A percentile compares a stretch with the other conserved stretches of the same genome.
These are phyloP conservation scores for Ormyrus nitidulus DNA, from an alignment of 2,888 invertebrate species.

Conservation along the genomic window DNA sequence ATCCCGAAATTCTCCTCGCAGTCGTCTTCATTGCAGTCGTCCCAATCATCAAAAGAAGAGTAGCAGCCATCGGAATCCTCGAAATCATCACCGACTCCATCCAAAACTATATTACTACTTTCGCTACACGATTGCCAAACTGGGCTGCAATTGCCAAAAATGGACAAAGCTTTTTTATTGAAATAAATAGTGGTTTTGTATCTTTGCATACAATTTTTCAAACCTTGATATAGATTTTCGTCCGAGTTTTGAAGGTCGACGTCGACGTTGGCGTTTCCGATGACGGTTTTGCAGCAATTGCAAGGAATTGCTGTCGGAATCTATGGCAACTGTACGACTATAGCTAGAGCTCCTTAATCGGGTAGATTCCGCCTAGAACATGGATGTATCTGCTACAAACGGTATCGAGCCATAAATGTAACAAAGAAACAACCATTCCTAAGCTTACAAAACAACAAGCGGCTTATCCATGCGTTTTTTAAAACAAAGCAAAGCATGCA, in stretches of 20 bases:
- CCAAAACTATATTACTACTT: constrained; percentile 71
- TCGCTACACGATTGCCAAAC: constrained; percentile 72
- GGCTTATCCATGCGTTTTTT: too few species aligned
- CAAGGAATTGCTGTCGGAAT: constrained; percentile 53
- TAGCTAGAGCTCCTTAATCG: constrained; percentile 37
- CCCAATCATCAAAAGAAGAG: constrained; percentile 71
- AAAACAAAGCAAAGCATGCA: too few species aligned
- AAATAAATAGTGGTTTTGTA: too few species aligned
- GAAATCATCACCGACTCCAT: constrained; percentile 69
- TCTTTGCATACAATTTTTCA: too few species aligned
- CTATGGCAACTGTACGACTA: constrained; percentile 39
- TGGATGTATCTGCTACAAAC: constrained; percentile 58
- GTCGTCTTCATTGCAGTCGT: constrained; percentile 53
- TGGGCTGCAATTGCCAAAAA: constrained; percentile 69
- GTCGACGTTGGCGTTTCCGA: constrained; percentile 55
- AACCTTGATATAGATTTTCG: constrained; percentile 51
- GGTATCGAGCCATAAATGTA: constrained; percentile 43
- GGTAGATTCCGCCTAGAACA: constrained; percentile 54
- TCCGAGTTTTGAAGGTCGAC: constrained; percentile 36
- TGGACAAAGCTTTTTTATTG: neutral
- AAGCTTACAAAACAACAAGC: neutral
- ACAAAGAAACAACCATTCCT: constrained; percentile 41
- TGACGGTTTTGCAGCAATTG: constrained; percentile 49
- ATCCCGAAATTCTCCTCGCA: constrained; percentile 49
- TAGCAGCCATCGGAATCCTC: constrained; percentile 74